Evolutionary conservation across 2,888 invertebrate species (phyloP).

Genomic region (Amphipoea lucens): DNA sequence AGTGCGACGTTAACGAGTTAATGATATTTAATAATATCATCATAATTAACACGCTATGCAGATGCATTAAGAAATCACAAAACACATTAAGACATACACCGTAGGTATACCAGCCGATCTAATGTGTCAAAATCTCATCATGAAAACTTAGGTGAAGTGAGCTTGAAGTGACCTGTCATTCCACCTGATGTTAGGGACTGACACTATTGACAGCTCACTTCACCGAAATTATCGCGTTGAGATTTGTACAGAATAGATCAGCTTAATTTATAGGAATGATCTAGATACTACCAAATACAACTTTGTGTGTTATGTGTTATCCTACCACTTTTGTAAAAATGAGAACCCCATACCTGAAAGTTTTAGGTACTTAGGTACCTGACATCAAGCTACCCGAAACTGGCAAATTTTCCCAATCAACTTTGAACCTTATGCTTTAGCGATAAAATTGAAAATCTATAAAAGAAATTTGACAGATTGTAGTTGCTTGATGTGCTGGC

Average conservation of each 20-base stretch:
- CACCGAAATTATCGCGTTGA: neutral
- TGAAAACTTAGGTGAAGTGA: neutral
- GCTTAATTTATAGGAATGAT: neutral
- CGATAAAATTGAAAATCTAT: too few relatives aligned
- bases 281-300: neutral
- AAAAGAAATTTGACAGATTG: too few relatives aligned
- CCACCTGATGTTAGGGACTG: too few relatives aligned
- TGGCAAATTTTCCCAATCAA: too few relatives aligned
- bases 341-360: neutral
- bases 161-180: too few relatives aligned
- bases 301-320: neutral
- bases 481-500: too few relatives aligned
- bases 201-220: neutral
- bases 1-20: constrained; percentile 17
- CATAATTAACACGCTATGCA: neutral
- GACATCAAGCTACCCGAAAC: too few relatives aligned
- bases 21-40: neutral
- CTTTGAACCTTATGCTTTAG: too few relatives aligned
- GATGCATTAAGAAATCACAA: neutral
- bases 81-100: neutral
- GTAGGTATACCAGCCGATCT: neutral
- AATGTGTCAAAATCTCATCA: neutral
- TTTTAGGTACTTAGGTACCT: neutral
- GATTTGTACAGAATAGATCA: neutral
- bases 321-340: neutral